Conservation (phyloP, 2,113 vertebrate genomes). For the Rhinolophus sinicus region DNA sequence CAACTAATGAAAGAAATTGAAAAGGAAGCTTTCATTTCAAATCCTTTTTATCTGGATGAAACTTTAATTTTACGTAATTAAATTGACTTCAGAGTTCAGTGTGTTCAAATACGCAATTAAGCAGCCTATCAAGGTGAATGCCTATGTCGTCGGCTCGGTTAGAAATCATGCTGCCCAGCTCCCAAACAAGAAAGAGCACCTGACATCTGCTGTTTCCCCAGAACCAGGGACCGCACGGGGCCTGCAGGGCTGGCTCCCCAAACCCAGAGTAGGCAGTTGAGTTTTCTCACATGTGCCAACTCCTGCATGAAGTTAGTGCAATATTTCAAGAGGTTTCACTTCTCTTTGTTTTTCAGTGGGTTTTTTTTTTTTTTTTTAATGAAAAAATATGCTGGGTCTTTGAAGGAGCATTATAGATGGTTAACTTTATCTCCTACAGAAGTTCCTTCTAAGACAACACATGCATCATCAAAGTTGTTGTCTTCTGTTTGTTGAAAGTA, state of each 20-base stretch:
- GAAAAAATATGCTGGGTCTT: background rate
- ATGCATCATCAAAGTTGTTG: background rate
- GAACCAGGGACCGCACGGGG: background rate
- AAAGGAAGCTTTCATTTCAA: slow-evolving; percentile 78
- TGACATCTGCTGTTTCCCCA: background rate
- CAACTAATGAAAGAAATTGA: slow-evolving; percentile 75
- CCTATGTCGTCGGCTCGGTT: slow-evolving; percentile 59
- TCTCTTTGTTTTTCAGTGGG: slow-evolving; percentile 6
- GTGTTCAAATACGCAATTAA: slow-evolving; percentile 78
- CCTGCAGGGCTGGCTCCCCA: background rate
- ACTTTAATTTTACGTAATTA: slow-evolving; percentile 82
- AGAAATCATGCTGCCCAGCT: slow-evolving; percentile 61
- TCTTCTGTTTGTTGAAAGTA: background rate
- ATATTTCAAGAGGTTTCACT: background rate
- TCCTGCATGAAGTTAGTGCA: background rate
- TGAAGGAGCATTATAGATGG: background rate
- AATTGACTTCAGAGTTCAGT: slow-evolving; percentile 79
- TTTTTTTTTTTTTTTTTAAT: background rate
- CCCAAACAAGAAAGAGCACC: slow-evolving; percentile 64
- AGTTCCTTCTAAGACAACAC: background rate
- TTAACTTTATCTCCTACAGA: background rate
- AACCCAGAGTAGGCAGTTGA: background rate
- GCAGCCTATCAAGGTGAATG: slow-evolving; percentile 66
- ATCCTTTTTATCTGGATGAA: slow-evolving; percentile 76
- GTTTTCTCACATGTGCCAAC: background rate